A percentile compares a stretch with the other conserved stretches of the same genome.
Evolutionary conservation across 92 coral and sea anemone species (phyloP).

Genomic region (Palythoa grandis): DNA sequence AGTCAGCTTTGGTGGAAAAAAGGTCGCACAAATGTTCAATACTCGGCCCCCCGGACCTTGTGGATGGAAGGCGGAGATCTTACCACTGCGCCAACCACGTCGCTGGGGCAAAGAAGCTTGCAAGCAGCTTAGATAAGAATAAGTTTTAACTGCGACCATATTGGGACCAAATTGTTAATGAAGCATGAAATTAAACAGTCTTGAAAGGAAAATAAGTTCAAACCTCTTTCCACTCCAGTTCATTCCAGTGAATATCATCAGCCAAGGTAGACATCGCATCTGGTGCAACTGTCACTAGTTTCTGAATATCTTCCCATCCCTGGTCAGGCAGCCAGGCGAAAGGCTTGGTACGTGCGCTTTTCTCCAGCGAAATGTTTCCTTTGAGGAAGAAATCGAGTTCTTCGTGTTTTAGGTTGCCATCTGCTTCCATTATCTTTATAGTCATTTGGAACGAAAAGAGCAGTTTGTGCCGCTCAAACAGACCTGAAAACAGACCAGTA

Average conservation of each 20-base stretch:
- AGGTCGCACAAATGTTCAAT: too few species aligned
- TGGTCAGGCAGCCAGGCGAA: slow-evolving; percentile 97
- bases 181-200: neutral
- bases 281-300: slow-evolving; percentile 84
- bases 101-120: too few species aligned
- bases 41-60: too few species aligned
- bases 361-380: slow-evolving; percentile 94
- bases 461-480: slow-evolving; percentile 96
- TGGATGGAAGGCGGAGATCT: too few species aligned
- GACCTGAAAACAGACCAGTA: slow-evolving; percentile 53
- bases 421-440: slow-evolving; percentile 97
- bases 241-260: slow-evolving; percentile 92
- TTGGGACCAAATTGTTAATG: neutral
- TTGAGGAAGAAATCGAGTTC: slow-evolving; percentile 98
- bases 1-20: too few species aligned
- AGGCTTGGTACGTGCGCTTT: slow-evolving; percentile 96
- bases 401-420: slow-evolving; percentile 92
- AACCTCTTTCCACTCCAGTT: slow-evolving; percentile 95
- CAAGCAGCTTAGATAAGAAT: too few species aligned
- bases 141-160: too few species aligned
- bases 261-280: slow-evolving; percentile 85
- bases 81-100: too few species aligned
- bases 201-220: neutral
- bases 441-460: slow-evolving; percentile 99
- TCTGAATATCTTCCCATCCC: slow-evolving; percentile 97